A percentile compares a stretch with the other conserved stretches of the same genome.
phyloP scores from a whole-genome alignment of 2,113 vertebrate species.

The Phylloscopus trochilus region DNA sequence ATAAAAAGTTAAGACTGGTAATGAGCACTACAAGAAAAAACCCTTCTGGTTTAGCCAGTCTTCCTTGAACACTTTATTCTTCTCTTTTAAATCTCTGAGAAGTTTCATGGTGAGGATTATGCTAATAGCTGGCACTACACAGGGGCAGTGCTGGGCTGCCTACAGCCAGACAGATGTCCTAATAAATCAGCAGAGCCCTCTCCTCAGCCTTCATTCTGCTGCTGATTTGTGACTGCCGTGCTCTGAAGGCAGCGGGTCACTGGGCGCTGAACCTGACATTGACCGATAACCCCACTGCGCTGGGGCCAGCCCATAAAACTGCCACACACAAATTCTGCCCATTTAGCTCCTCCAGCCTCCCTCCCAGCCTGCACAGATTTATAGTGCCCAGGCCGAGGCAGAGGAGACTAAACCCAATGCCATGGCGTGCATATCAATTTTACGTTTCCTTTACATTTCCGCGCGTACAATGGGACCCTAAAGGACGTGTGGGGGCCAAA shows the following conservation, averaged over 20 bases:
- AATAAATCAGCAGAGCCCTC: constrained; percentile 60
- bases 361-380: constrained; percentile 44
- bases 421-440: constrained; percentile 31
- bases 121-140: constrained; percentile 20
- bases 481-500: constrained; percentile 20
- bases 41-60: neutral
- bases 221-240: constrained; percentile 62
- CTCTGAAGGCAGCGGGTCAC: constrained; percentile 51
- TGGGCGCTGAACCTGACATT: constrained; percentile 64
- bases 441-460: constrained; percentile 54
- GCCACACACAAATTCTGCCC: constrained; percentile 45
- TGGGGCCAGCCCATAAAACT: constrained; percentile 43
- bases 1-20: neutral
- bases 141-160: constrained; percentile 25
- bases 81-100: neutral
- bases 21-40: neutral
- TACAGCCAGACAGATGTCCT: constrained; percentile 60
- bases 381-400: neutral
- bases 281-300: constrained; percentile 35
- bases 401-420: constrained; percentile 32
- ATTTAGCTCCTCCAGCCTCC: constrained; percentile 21
- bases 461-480: neutral
- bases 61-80: constrained; percentile 46
- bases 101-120: constrained; percentile 47
- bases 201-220: constrained; percentile 62